Conservation (phyloP, 1,140 invertebrate genomes). For the Cydia splendana region DNA sequence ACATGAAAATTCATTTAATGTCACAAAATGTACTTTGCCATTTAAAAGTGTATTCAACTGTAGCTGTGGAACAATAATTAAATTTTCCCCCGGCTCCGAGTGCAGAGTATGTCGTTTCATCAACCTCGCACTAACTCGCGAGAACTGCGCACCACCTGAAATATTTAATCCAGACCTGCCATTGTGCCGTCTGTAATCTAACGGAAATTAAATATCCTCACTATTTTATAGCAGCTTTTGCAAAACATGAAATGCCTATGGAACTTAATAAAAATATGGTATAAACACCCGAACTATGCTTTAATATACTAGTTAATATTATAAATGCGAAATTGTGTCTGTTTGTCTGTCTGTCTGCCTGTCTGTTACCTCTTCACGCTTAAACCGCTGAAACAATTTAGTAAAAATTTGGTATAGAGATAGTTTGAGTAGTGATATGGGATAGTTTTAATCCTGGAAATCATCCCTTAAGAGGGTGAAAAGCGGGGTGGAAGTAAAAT, state of each 20-base stretch:
- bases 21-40: slow-evolving; percentile 65
- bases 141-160: slow-evolving; percentile 63
- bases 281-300: background rate
- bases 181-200: slow-evolving; percentile 66
- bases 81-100: slow-evolving; percentile 68
- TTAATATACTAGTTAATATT: no score
- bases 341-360: no score
- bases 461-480: no score
- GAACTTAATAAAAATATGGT: background rate
- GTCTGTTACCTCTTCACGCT: no score
- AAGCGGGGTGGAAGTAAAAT: no score
- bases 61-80: slow-evolving; percentile 72
- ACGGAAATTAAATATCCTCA: slow-evolving; percentile 69
- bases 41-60: slow-evolving; percentile 72
- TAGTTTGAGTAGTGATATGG: no score
- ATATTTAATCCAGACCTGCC: slow-evolving; percentile 74
- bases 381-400: no score
- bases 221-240: slow-evolving; percentile 46
- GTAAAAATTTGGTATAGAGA: no score
- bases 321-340: no score
- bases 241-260: background rate
- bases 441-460: no score
- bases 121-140: slow-evolving; percentile 67
- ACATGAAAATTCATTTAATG: slow-evolving; percentile 69
- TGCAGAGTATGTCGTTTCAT: slow-evolving; percentile 68